Evolutionary conservation across 2,888 invertebrate species (phyloP).

Genomic region (Drosophila imparisetae): DNA sequence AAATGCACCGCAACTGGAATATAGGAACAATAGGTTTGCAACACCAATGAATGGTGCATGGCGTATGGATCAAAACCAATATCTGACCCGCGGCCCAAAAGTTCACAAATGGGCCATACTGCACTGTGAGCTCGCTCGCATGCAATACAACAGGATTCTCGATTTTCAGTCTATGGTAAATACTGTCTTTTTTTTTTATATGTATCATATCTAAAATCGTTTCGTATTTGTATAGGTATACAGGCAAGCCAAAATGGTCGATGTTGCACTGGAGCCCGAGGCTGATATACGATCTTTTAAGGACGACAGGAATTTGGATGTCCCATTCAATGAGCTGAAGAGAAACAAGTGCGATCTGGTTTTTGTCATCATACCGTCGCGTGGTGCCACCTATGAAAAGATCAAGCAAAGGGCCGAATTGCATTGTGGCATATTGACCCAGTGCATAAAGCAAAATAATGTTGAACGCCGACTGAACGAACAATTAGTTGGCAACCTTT

Average conservation of each 20-base stretch:
- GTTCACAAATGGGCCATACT: constrained; percentile 79
- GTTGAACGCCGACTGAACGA: constrained; percentile 84
- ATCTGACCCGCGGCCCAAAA: constrained; percentile 41
- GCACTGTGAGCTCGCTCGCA: constrained; percentile 31
- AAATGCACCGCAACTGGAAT: constrained; percentile 90
- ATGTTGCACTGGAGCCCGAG: constrained; percentile 59
- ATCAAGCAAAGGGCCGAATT: constrained; percentile 90
- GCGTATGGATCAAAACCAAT: constrained; percentile 64
- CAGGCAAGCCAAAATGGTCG: constrained; percentile 28
- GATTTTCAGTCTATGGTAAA: constrained; percentile 45
- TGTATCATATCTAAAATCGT: not conserved
- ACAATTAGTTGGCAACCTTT: constrained; percentile 89
- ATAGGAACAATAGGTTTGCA: constrained; percentile 79
- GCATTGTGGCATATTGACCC: constrained; percentile 89
- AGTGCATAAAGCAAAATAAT: constrained; percentile 88
- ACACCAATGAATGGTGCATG: constrained; percentile 68
- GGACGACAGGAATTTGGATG: constrained; percentile 54
- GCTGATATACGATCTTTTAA: constrained; percentile 44
- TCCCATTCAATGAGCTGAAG: constrained; percentile 59
- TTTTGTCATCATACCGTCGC: constrained; percentile 87
- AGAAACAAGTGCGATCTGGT: constrained; percentile 85
- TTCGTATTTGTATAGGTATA: constrained; percentile 13
- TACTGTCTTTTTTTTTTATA: not conserved
- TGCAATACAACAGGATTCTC: constrained; percentile 36
- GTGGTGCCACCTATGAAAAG: constrained; percentile 84